Evolutionary conservation across 2,888 invertebrate genomes (phyloP).

Genomic region (Pomacea canaliculata): DNA sequence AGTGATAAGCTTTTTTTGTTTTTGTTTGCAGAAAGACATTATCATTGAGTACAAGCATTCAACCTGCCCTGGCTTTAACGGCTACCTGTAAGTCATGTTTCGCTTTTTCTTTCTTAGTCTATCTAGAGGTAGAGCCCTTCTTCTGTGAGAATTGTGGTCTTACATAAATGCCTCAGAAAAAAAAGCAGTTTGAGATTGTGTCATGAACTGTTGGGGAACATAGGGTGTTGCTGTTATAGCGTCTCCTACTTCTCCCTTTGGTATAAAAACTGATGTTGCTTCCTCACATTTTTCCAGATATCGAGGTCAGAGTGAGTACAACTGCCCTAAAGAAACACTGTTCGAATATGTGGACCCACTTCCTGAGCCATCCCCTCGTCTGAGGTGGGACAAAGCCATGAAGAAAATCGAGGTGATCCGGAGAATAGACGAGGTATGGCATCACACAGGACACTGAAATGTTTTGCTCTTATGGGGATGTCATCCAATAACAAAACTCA

Average conservation of each 20-base stretch:
- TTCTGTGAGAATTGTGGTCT: too few species aligned
- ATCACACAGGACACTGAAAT: slow-evolving; percentile 2
- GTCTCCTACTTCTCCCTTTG: too few species aligned
- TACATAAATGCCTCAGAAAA: too few species aligned
- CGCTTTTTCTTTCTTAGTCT: too few species aligned
- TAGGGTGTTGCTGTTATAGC: too few species aligned
- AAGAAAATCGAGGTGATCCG: slow-evolving; percentile 60
- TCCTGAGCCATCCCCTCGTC: slow-evolving; percentile 52
- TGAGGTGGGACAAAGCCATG: slow-evolving; percentile 66
- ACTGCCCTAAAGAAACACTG: slow-evolving; percentile 60
- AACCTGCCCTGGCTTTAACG: slow-evolving; percentile 29
- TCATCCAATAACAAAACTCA: background rate
- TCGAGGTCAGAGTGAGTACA: slow-evolving; percentile 59
- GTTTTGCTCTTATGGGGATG: background rate
- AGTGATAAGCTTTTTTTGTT: background rate
- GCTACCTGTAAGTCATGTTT: slow-evolving; percentile 28
- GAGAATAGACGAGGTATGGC: slow-evolving; percentile 48
- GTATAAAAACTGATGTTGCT: too few species aligned
- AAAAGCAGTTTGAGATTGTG: too few species aligned
- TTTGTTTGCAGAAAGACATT: slow-evolving; percentile 28
- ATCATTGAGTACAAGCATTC: slow-evolving; percentile 30
- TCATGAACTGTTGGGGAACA: too few species aligned
- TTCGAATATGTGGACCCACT: slow-evolving; percentile 64
- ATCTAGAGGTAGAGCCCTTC: too few species aligned
- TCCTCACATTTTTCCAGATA: slow-evolving; percentile 46